These are phyloP conservation scores for Sipunculus nudus DNA, from an alignment of 2,888 invertebrate species.

Conservation along the genomic window DNA sequence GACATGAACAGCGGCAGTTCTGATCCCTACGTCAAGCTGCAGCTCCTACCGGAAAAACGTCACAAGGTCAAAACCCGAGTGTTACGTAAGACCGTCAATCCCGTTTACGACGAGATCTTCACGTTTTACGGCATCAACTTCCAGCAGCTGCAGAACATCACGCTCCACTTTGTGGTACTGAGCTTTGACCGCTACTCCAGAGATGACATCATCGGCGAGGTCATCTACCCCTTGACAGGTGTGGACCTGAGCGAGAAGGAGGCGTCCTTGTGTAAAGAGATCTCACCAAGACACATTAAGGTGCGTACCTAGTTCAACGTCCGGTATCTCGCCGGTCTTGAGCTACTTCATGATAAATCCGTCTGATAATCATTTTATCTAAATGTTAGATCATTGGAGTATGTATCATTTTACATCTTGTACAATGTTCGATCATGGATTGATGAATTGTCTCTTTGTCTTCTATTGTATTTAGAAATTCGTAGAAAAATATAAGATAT, in stretches of 20 bases:
- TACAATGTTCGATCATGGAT: too few relatives aligned
- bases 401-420: too few relatives aligned
- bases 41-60: conserved; percentile 95
- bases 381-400: too few relatives aligned
- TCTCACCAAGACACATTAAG: conserved; percentile 92
- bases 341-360: too few relatives aligned
- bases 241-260: conserved; percentile 66
- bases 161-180: conserved; percentile 74
- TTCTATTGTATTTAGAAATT: too few relatives aligned
- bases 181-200: conserved; percentile 95
- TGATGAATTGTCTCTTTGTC: too few relatives aligned
- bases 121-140: conserved; percentile 86
- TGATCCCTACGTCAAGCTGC: conserved; percentile 98
- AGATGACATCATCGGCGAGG: conserved; percentile 98
- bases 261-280: conserved; percentile 77
- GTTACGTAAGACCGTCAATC: conserved; percentile 92
- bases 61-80: conserved; percentile 97
- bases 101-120: conserved; percentile 98
- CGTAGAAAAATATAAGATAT: too few relatives aligned
- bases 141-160: conserved; percentile 87
- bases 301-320: conserved; percentile 71
- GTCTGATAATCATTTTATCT: too few relatives aligned
- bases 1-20: conserved; percentile 82
- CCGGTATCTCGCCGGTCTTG: too few relatives aligned
- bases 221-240: conserved; percentile 74